A percentile compares a stretch with the other conserved stretches of the same genome.
Conservation (phyloP, 2,113 vertebrate species). For the Pterocles gutturalis region DNA sequence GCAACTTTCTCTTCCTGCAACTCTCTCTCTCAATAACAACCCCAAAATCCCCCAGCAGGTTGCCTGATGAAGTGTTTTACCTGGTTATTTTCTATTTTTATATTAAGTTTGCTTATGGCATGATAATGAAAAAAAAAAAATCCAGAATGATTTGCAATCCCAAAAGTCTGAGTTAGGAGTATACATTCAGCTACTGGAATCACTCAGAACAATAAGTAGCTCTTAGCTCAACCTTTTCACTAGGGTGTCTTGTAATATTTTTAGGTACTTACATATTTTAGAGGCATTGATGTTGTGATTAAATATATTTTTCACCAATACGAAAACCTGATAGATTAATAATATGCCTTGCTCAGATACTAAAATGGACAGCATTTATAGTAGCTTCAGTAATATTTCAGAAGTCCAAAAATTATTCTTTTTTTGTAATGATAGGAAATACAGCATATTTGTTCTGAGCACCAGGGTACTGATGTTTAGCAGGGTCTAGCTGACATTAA, state of each 20-base stretch:
- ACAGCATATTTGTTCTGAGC: background rate
- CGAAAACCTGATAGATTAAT: background rate
- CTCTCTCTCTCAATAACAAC: background rate
- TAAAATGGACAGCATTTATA: background rate
- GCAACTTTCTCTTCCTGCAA: background rate
- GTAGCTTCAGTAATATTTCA: background rate
- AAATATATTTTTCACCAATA: background rate
- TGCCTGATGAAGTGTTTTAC: background rate
- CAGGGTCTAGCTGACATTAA: background rate
- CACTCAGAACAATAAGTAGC: background rate
- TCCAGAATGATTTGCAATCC: background rate
- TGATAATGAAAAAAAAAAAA: background rate
- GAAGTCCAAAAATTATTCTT: background rate
- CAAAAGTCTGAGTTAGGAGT: background rate
- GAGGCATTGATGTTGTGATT: background rate
- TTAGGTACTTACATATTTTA: background rate
- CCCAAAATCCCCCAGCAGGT: background rate
- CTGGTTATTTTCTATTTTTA: background rate
- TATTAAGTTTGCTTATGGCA: background rate
- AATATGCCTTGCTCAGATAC: background rate
- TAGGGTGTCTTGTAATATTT: background rate
- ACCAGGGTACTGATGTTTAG: background rate
- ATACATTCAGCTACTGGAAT: background rate
- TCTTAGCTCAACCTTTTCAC: background rate
- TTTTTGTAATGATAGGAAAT: background rate